phyloP scores from a whole-genome alignment of 1,140 invertebrate genomes.

The Drosophila pachea region DNA sequence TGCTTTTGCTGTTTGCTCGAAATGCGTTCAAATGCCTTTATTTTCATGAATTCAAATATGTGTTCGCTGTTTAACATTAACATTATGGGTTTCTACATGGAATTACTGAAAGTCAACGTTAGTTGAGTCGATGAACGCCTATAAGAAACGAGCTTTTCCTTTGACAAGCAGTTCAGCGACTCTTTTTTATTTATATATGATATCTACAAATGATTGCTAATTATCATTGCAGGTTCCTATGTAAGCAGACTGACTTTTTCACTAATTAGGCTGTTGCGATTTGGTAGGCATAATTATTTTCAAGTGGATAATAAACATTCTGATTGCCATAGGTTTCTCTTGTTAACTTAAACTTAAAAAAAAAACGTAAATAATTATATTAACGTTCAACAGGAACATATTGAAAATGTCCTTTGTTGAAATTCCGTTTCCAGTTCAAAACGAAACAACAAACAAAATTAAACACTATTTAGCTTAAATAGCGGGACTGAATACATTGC shows the following conservation, averaged over 20 bases:
- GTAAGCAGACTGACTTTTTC: not conserved
- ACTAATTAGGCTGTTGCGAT: not conserved
- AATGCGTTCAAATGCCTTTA: slow-evolving; percentile 20
- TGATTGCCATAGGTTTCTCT: not conserved
- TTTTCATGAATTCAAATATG: slow-evolving; percentile 33
- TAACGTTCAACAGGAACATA: not conserved
- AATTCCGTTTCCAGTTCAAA: slow-evolving; percentile 7
- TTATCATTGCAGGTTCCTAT: slow-evolving; percentile 11
- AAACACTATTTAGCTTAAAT: slow-evolving; percentile 34
- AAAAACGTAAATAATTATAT: not conserved
- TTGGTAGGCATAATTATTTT: not conserved
- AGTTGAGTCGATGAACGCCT: slow-evolving; percentile 7
- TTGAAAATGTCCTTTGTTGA: slow-evolving; percentile 1
- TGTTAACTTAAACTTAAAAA: not conserved
- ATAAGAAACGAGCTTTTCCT: slow-evolving; percentile 15
- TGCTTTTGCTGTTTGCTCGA: slow-evolving; percentile 43
- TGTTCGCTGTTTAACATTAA: slow-evolving; percentile 31
- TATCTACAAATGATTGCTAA: slow-evolving; percentile 16
- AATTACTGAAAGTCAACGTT: slow-evolving; percentile 31
- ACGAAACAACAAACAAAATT: slow-evolving; percentile 22
- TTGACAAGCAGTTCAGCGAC: slow-evolving; percentile 27
- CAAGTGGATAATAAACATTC: not conserved
- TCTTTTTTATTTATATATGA: slow-evolving; percentile 10
- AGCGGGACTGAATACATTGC: slow-evolving; percentile 54
- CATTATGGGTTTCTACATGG: slow-evolving; percentile 43